Percentiles rank a stretch among this genome's conserved stretches.
phyloP scores from a whole-genome alignment of 1,140 invertebrate genomes.

The Vanessa tameamea region DNA sequence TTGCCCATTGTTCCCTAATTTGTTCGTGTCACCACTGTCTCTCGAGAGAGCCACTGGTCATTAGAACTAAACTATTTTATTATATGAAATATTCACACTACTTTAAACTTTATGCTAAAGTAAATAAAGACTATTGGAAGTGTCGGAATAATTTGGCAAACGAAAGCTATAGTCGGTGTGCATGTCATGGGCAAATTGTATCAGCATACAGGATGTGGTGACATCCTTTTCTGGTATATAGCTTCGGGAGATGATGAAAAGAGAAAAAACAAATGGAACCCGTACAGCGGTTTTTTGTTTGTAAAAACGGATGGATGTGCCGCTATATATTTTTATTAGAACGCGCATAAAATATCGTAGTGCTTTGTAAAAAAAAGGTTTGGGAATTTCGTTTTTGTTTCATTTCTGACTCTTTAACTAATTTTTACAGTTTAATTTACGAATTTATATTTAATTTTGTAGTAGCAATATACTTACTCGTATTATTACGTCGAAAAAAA shows the following conservation, averaged over 20 bases:
- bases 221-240: constrained; percentile 22
- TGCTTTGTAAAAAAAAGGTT: no score
- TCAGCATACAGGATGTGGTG: constrained; percentile 29
- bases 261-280: background rate
- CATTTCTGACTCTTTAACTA: no score
- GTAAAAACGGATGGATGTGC: constrained; percentile 13
- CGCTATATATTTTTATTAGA: constrained; percentile 19
- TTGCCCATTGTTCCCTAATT: constrained; percentile 62
- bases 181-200: constrained; percentile 39
- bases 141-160: background rate
- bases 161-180: constrained; percentile 30
- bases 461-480: no score
- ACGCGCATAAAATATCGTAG: no score
- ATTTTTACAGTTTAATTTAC: no score
- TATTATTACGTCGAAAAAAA: no score
- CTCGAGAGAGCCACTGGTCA: constrained; percentile 45
- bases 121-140: background rate
- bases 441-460: no score
- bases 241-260: background rate
- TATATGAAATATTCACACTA: background rate
- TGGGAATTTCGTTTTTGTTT: no score
- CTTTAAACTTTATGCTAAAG: background rate
- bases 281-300: constrained; percentile 13
- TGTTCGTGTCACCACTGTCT: constrained; percentile 57
- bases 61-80: constrained; percentile 33